Percentiles rank a stretch among this genome's conserved stretches.
These are phyloP conservation scores for Hoplostethus mediterraneus DNA, from an alignment of 2,797 vertebrate species.

Conservation along the genomic window DNA sequence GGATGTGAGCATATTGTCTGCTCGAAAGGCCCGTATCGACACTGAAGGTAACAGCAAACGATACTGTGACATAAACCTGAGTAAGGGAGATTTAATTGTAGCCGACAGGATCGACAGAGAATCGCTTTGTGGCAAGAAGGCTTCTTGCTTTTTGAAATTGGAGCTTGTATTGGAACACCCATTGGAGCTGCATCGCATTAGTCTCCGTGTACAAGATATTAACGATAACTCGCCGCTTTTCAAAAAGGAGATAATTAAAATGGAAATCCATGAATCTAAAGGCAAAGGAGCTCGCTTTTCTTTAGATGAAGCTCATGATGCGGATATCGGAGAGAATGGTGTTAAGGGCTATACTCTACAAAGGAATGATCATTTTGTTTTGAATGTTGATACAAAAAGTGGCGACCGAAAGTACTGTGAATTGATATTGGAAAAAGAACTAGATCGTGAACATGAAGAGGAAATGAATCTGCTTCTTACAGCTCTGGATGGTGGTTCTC, in stretches of 20 bases:
- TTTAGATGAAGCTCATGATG: conserved; percentile 75
- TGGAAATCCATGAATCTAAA: conserved; percentile 70
- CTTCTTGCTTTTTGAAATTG: conserved; percentile 61
- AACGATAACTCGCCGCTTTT: conserved; percentile 81
- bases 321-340: conserved; percentile 73
- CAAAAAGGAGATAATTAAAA: conserved; percentile 52
- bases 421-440: conserved; percentile 69
- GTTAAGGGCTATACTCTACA: conserved; percentile 71
- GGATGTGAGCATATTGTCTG: conserved; percentile 27
- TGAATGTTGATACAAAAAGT: conserved; percentile 57
- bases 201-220: conserved; percentile 75
- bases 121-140: conserved; percentile 65
- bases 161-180: conserved; percentile 75
- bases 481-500: conserved; percentile 79
- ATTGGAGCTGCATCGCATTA: conserved; percentile 75
- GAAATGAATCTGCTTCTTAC: conserved; percentile 68
- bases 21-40: conserved; percentile 51
- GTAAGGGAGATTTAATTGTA: conserved; percentile 62
- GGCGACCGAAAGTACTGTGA: conserved; percentile 72
- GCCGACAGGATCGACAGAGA: conserved; percentile 76
- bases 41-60: conserved; percentile 50
- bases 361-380: conserved; percentile 60
- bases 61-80: conserved; percentile 43
- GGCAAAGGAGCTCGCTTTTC: conserved; percentile 62
- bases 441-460: conserved; percentile 77